Conservation (phyloP, 2,113 vertebrate species). For the Sylvia atricapilla region DNA sequence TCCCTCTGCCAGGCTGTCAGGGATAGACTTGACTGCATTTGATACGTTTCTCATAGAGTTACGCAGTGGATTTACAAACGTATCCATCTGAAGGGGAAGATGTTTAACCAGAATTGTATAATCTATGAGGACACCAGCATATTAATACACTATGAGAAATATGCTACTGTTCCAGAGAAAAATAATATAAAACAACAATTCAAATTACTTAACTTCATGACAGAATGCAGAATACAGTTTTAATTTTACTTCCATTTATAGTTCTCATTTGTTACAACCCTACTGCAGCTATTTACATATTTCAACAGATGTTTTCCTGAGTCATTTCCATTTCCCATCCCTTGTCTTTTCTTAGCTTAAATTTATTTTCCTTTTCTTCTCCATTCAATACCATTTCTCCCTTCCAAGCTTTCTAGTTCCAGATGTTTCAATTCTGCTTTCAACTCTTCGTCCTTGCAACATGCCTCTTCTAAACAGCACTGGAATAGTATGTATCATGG, state of each 20-base stretch:
- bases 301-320: neutral
- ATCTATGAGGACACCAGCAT: constrained; percentile 44
- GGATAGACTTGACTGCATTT: constrained; percentile 94
- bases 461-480: neutral
- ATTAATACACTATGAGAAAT: constrained; percentile 26
- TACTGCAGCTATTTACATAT: neutral
- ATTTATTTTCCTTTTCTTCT: constrained; percentile 5
- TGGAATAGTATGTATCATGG: neutral
- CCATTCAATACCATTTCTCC: neutral
- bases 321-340: neutral
- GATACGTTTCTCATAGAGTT: constrained; percentile 99
- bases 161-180: neutral
- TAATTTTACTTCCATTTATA: neutral
- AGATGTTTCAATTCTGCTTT: constrained; percentile 5
- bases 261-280: neutral
- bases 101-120: constrained; percentile 66
- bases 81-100: constrained; percentile 90
- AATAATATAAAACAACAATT: neutral
- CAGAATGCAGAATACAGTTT: neutral
- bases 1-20: constrained; percentile 97
- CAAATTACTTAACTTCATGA: neutral
- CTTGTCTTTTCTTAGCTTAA: neutral
- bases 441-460: neutral
- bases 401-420: neutral
- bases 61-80: constrained; percentile 96